phyloP scores from a whole-genome alignment of 2,113 vertebrate species.

The Fregetta grallaria region DNA sequence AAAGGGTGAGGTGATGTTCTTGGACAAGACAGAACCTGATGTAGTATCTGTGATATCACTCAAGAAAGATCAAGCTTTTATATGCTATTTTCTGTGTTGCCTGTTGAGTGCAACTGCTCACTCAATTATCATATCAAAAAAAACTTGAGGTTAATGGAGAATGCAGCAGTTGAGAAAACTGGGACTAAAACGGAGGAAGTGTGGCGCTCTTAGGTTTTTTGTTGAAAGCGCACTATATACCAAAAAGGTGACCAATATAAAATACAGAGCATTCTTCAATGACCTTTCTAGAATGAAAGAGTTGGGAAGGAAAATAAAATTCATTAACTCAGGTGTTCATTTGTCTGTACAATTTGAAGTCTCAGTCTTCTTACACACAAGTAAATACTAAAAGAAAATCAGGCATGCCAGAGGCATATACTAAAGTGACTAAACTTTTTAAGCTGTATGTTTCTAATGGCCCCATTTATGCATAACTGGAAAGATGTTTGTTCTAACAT shows the following conservation, averaged over 20 bases:
- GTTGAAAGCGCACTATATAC: background rate
- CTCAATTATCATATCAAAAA: background rate
- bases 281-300: background rate
- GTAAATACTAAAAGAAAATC: background rate
- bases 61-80: background rate
- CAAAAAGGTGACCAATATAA: background rate
- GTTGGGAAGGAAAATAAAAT: background rate
- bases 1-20: background rate
- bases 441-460: background rate
- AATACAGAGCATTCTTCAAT: background rate
- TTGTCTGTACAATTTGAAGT: background rate
- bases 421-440: background rate
- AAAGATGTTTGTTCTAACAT: background rate
- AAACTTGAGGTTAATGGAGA: background rate
- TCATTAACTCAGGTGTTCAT: background rate
- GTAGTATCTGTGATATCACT: background rate
- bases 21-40: slow-evolving; percentile 33
- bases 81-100: background rate
- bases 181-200: background rate
- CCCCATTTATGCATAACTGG: background rate
- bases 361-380: background rate
- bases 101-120: background rate
- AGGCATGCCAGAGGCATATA: background rate
- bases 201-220: background rate
- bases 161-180: background rate